phyloP scores from a whole-genome alignment of 2,797 vertebrate genomes.

The Leptodactylus fallax region DNA sequence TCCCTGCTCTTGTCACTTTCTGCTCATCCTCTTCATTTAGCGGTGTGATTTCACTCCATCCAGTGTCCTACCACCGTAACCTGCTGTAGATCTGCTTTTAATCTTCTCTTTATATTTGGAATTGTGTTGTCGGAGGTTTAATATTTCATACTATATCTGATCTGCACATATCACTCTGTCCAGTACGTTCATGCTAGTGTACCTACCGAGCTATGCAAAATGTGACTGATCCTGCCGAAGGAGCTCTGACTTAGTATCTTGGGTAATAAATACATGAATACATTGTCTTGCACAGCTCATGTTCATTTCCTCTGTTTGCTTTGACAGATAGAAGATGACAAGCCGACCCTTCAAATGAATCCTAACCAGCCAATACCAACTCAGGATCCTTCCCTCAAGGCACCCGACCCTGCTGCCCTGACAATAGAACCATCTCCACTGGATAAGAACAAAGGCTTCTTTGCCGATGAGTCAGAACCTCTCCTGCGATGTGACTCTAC shows the following conservation, averaged over 20 bases:
- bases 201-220: background rate
- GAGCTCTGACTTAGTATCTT: background rate
- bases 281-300: background rate
- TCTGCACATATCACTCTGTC: background rate
- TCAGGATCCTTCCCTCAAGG: slow-evolving; percentile 80
- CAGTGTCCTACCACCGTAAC: background rate
- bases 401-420: slow-evolving; percentile 75
- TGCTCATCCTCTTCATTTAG: background rate
- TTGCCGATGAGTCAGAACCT: slow-evolving; percentile 92
- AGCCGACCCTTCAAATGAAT: slow-evolving; percentile 84
- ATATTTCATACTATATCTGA: background rate
- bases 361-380: slow-evolving; percentile 75
- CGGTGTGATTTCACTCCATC: background rate
- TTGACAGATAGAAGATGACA: slow-evolving; percentile 87
- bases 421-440: slow-evolving; percentile 85
- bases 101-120: background rate
- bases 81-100: background rate
- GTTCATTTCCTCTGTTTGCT: slow-evolving; percentile 21
- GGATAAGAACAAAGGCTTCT: slow-evolving; percentile 91
- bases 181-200: background rate
- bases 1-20: background rate
- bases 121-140: background rate
- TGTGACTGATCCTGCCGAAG: background rate
- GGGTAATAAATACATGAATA: background rate
- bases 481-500: slow-evolving; percentile 96